Percentiles rank a stretch among this genome's conserved stretches.
These are phyloP conservation scores for Agrochola litura DNA, from an alignment of 2,888 invertebrate genomes.

Conservation along the genomic window DNA sequence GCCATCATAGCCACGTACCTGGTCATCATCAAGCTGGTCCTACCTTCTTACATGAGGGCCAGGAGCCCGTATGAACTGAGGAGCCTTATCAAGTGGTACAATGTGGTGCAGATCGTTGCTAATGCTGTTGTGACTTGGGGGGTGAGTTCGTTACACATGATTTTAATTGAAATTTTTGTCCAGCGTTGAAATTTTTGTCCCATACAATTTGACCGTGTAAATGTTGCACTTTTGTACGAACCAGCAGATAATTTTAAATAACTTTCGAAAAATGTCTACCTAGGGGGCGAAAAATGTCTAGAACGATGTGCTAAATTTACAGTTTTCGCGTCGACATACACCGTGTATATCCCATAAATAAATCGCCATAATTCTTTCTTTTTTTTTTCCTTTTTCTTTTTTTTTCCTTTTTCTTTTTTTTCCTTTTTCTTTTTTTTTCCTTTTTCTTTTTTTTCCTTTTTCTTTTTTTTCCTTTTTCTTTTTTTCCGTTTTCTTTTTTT, in stretches of 20 bases:
- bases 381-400: too few species aligned
- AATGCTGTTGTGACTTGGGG: slow-evolving; percentile 93
- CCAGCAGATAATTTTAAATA: background rate
- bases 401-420: too few species aligned
- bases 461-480: too few species aligned
- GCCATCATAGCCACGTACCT: slow-evolving; percentile 89
- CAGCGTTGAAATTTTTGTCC: background rate
- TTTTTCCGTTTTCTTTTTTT: too few species aligned
- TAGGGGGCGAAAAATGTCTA: background rate
- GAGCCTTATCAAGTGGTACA: slow-evolving; percentile 93
- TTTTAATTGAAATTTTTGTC: background rate
- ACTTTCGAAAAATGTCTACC: background rate
- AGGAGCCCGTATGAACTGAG: slow-evolving; percentile 92
- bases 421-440: too few species aligned
- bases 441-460: too few species aligned
- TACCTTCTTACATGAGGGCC: slow-evolving; percentile 93
- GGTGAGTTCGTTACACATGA: slow-evolving; percentile 85
- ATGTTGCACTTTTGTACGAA: background rate
- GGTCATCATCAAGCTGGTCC: slow-evolving; percentile 89
- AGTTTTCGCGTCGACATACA: background rate
- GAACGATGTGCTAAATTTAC: background rate
- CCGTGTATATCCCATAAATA: background rate
- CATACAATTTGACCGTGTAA: background rate
- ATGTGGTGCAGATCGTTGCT: slow-evolving; percentile 94
- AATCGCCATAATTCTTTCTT: background rate